Conservation (phyloP, 2,888 invertebrate species). For the Hirtodrosophila alboralis region DNA sequence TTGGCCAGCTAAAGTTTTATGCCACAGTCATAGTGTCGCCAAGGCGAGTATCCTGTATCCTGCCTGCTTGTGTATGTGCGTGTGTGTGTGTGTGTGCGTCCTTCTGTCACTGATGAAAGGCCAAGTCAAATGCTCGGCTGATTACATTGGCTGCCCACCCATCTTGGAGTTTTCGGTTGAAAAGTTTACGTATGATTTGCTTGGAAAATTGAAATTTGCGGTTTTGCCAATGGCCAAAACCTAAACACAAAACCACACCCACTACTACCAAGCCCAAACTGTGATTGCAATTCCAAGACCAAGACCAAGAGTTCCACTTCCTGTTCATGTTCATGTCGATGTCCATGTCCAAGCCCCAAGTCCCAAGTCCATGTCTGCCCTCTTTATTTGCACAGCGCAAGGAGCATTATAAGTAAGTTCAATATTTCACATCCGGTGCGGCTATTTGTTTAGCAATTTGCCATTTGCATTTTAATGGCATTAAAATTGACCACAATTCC, state of each 20-base stretch:
- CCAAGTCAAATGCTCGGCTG: constrained; percentile 71
- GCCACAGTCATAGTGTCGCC: constrained; percentile 54
- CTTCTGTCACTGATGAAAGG: constrained; percentile 63
- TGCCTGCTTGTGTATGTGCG: not conserved
- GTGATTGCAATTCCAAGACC: not conserved
- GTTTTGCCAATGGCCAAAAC: constrained; percentile 40
- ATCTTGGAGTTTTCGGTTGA: constrained; percentile 9
- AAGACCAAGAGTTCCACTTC: constrained; percentile 1
- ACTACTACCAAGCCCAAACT: constrained; percentile 2
- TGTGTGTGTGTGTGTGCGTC: constrained; percentile 11
- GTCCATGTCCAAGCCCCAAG: no score
- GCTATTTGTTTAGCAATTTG: constrained; percentile 40
- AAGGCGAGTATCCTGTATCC: constrained; percentile 27
- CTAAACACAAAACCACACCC: constrained; percentile 12
- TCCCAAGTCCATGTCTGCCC: constrained; percentile 13
- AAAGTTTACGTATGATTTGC: constrained; percentile 76
- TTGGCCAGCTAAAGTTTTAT: constrained; percentile 71
- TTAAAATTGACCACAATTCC: constrained; percentile 37
- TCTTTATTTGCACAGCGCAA: constrained; percentile 27
- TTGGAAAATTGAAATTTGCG: constrained; percentile 72
- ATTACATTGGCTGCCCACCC: constrained; percentile 50
- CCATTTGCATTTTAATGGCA: constrained; percentile 53
- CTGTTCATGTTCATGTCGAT: constrained; percentile 13
- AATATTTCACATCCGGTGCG: constrained; percentile 37
- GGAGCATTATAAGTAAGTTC: constrained; percentile 49